These are phyloP conservation scores for Arothron firmamentum DNA, from an alignment of 2,113 vertebrate species.

Conservation along the genomic window DNA sequence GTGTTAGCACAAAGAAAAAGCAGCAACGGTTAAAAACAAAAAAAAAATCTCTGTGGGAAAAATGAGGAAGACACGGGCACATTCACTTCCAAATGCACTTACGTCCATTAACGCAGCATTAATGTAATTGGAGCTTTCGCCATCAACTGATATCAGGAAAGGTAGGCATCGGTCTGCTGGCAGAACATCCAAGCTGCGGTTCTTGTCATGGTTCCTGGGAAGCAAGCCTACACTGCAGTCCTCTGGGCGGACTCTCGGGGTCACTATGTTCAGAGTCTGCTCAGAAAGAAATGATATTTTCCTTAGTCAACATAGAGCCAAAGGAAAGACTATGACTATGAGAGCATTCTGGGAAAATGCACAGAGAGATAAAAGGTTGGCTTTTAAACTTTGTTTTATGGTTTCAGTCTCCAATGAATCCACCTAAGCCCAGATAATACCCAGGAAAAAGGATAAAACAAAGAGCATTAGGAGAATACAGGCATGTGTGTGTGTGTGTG, in stretches of 20 bases:
- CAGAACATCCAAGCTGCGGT: constrained; percentile 92
- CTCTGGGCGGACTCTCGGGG: constrained; percentile 89
- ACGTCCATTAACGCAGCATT: constrained; percentile 97
- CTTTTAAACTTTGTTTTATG: too few relatives aligned
- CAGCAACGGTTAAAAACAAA: neutral
- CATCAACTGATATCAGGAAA: constrained; percentile 95
- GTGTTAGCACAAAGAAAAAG: neutral
- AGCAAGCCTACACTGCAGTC: constrained; percentile 95
- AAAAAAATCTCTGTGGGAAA: neutral
- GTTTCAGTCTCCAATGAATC: too few relatives aligned
- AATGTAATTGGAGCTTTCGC: constrained; percentile 97
- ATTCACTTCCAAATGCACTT: constrained; percentile 47
- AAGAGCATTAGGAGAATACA: too few relatives aligned
- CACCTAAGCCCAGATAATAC: too few relatives aligned
- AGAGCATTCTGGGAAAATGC: too few relatives aligned
- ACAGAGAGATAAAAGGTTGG: too few relatives aligned
- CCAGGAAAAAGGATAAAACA: too few relatives aligned
- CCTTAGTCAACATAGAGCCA: neutral
- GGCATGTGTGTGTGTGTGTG: too few relatives aligned
- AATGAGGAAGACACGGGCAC: neutral
- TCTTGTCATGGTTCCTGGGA: constrained; percentile 96
- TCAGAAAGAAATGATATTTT: neutral
- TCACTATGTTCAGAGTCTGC: constrained; percentile 97
- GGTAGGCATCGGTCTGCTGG: constrained; percentile 93
- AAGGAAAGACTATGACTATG: too few relatives aligned